Conservation (phyloP, 2,888 invertebrate genomes). For the Campaea margaritaria region DNA sequence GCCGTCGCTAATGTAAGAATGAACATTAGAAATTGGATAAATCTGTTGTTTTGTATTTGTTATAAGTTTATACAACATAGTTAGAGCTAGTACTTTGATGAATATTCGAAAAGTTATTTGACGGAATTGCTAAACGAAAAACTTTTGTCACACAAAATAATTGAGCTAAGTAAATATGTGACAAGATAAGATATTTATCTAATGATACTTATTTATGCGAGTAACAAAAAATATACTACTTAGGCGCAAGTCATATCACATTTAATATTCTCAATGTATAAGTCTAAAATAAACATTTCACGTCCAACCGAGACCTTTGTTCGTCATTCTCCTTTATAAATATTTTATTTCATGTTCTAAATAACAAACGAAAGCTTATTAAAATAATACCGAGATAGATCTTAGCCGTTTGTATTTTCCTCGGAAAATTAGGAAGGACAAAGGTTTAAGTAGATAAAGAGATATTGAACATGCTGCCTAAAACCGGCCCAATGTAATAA, state of each 20-base stretch:
- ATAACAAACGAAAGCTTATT: constrained; percentile 13
- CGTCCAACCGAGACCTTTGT: not conserved
- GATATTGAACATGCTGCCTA: not conserved
- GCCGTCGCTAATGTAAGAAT: too few species aligned
- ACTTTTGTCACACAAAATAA: too few species aligned
- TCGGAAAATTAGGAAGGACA: not conserved
- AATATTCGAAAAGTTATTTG: too few species aligned
- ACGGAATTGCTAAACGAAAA: too few species aligned
- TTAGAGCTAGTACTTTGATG: too few species aligned
- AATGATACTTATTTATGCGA: too few species aligned
- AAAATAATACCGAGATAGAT: constrained; percentile 13
- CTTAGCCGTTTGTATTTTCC: not conserved
- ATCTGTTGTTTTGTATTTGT: too few species aligned
- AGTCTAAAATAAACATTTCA: constrained; percentile 3
- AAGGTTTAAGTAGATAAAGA: constrained; percentile 4
- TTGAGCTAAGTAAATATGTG: too few species aligned
- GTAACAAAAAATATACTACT: too few species aligned
- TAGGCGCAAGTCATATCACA: not conserved
- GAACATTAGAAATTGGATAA: too few species aligned
- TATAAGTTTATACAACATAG: too few species aligned
- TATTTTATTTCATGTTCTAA: constrained; percentile 8
- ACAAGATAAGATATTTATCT: too few species aligned
- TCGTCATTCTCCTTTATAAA: constrained; percentile 9
- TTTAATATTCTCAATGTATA: not conserved
- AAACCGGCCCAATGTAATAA: constrained; percentile 1